Conservation (phyloP, 2,888 invertebrate genomes). For the Epinotia nisella region DNA sequence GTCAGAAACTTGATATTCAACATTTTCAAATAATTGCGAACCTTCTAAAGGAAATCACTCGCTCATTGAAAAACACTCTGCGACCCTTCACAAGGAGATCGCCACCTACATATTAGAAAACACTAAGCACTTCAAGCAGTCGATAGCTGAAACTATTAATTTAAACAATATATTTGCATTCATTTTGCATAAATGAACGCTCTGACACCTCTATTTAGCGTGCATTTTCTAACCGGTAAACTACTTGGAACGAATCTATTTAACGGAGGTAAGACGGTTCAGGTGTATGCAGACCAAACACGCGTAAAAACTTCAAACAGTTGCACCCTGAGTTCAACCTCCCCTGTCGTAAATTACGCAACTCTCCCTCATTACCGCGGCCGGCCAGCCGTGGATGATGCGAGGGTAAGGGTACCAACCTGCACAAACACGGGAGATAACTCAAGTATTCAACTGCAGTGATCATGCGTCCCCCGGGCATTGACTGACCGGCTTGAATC, state of each 20-base stretch:
- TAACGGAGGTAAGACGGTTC: conserved; percentile 34
- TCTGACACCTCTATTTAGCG: not conserved
- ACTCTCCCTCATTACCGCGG: conserved; percentile 79
- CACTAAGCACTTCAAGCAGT: not conserved
- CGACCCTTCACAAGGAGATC: not conserved
- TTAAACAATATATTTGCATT: not conserved
- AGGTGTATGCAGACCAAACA: conserved; percentile 63
- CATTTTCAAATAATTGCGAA: too few species aligned
- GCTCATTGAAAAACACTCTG: too few species aligned
- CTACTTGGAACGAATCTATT: conserved; percentile 28
- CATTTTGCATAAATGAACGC: not conserved
- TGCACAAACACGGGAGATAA: conserved; percentile 54
- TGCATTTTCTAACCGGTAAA: not conserved
- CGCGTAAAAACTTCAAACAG: conserved; percentile 81
- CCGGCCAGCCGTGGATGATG: conserved; percentile 74
- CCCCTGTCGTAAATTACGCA: conserved; percentile 74
- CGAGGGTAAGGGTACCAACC: conserved; percentile 61
- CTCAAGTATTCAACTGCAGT: conserved; percentile 57
- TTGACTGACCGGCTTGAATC: conserved; percentile 50
- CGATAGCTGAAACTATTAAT: not conserved
- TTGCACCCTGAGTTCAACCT: conserved; percentile 68
- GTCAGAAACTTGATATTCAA: too few species aligned
- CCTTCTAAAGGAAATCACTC: too few species aligned
- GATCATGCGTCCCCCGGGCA: conserved; percentile 47
- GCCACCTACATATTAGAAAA: not conserved